Conservation (phyloP, 1,140 invertebrate genomes). For the Papilio polytes region DNA sequence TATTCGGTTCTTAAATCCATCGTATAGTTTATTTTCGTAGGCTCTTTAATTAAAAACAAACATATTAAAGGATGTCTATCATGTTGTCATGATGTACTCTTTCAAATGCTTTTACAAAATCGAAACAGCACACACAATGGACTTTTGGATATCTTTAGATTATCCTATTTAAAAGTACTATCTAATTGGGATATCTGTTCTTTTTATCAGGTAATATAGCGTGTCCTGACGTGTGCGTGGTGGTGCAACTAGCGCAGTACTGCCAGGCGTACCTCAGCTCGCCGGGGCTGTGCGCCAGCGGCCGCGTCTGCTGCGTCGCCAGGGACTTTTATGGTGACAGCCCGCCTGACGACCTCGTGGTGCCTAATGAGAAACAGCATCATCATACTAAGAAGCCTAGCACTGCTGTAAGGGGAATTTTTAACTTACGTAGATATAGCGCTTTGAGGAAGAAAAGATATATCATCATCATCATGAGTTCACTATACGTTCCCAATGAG, state of each 20-base stretch:
- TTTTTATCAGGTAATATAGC: slow-evolving; percentile 82
- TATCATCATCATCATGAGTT: too few species aligned
- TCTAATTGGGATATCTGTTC: background rate
- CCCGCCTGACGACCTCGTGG: slow-evolving; percentile 88
- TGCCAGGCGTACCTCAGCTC: slow-evolving; percentile 92
- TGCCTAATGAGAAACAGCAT: slow-evolving; percentile 83
- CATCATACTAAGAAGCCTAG: slow-evolving; percentile 69
- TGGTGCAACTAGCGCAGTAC: slow-evolving; percentile 91
- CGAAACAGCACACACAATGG: background rate
- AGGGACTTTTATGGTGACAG: slow-evolving; percentile 88
- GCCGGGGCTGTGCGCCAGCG: slow-evolving; percentile 87
- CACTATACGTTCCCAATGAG: too few species aligned
- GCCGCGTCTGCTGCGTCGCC: slow-evolving; percentile 90
- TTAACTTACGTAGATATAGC: background rate
- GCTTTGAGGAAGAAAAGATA: background rate
- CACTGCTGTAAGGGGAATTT: slow-evolving; percentile 59
- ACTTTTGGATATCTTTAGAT: background rate
- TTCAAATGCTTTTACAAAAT: background rate
- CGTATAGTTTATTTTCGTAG: too few species aligned
- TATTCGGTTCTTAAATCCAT: background rate
- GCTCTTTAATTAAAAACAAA: background rate
- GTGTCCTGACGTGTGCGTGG: slow-evolving; percentile 93
- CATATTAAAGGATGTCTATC: background rate
- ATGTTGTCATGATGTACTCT: background rate
- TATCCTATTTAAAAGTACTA: background rate